phyloP scores from a whole-genome alignment of 2,888 invertebrate species.

The Papilio gigon region DNA sequence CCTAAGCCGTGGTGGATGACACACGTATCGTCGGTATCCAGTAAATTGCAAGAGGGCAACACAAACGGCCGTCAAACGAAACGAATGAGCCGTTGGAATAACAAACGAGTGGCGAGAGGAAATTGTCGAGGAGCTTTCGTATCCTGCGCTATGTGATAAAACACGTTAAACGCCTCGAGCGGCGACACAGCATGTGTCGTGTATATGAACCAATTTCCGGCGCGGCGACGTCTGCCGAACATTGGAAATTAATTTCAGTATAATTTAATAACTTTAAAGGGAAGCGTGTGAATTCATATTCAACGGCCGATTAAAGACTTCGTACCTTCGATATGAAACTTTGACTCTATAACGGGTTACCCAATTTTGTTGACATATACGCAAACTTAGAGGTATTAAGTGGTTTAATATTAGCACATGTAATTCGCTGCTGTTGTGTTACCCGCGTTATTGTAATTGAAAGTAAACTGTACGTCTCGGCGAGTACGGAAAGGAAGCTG shows the following conservation, averaged over 20 bases:
- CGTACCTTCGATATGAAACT: background rate
- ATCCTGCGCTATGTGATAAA: slow-evolving; percentile 15
- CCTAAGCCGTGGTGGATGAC: too few species aligned
- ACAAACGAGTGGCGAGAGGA: slow-evolving; percentile 30
- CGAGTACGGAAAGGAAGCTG: background rate
- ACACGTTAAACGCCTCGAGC: slow-evolving; percentile 25
- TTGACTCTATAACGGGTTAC: too few species aligned
- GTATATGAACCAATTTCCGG: slow-evolving; percentile 3
- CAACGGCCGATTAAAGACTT: background rate
- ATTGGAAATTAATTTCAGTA: background rate
- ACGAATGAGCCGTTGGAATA: slow-evolving; percentile 21
- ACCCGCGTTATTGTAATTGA: background rate
- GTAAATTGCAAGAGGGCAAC: slow-evolving; percentile 42
- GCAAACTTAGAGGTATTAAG: too few species aligned
- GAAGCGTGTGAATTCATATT: slow-evolving; percentile 9
- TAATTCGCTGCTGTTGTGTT: too few species aligned
- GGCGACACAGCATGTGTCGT: slow-evolving; percentile 1
- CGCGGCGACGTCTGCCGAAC: background rate
- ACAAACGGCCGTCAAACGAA: slow-evolving; percentile 40
- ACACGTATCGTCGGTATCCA: too few species aligned
- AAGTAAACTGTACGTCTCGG: background rate
- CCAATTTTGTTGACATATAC: too few species aligned
- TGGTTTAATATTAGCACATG: too few species aligned
- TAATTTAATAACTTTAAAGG: background rate
- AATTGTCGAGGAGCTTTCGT: slow-evolving; percentile 33